Base-by-base conservation (phyloP, 2,888 invertebrate species). In the Parnassius smintheus region DNA sequence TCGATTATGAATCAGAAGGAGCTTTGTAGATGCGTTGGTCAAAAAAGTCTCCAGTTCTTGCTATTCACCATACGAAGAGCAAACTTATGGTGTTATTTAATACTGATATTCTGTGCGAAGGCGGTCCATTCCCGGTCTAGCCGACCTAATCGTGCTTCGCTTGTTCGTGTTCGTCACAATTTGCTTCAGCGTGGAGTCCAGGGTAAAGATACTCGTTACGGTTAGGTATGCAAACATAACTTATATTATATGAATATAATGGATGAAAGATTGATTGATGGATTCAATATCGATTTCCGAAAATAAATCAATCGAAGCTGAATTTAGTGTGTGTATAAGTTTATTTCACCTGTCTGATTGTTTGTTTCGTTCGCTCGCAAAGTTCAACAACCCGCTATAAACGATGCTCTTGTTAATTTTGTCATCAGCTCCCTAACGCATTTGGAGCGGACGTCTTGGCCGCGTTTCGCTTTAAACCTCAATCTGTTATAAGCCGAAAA, bases 361-460 rank as follows among this genome's bases (percentile, higher is more conserved):
- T 75, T 70, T 67, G 67, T 68, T 71, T 69, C 70, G 75, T 73
- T 70, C 66, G 61, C 13, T 62, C 72, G 76, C 54, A 46, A 53
- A 44, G 83, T 82, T 86, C 85, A 80, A 71, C 74, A 81, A 80
- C 80, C 74, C 65, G 69, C 70, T 75, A 79, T 80, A 79, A 80
- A 75, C 77, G 75, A 78, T 76, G 70, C 70, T 76, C 72, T 67
- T 66, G 72, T 80, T 78, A 75, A 78, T 79, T 79, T 75, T 65
- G 75, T 76, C 72, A 68, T 61, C 66, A 56, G 59, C 51, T 62
- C 66, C 62, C 68, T 73, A 75, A 78, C 75, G 72, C 71, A 77
- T 78, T 77, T 77, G 72, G 76, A 72, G 68, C 75, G 72, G 72
- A 68, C 75, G 72, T 68, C 70, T 70, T 68, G 67, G 67, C 65